A percentile compares a stretch with the other conserved stretches of the same genome.
These are phyloP conservation scores for Orthonychiurus folsomi DNA, from an alignment of 2,888 invertebrate genomes.

Conservation along the genomic window DNA sequence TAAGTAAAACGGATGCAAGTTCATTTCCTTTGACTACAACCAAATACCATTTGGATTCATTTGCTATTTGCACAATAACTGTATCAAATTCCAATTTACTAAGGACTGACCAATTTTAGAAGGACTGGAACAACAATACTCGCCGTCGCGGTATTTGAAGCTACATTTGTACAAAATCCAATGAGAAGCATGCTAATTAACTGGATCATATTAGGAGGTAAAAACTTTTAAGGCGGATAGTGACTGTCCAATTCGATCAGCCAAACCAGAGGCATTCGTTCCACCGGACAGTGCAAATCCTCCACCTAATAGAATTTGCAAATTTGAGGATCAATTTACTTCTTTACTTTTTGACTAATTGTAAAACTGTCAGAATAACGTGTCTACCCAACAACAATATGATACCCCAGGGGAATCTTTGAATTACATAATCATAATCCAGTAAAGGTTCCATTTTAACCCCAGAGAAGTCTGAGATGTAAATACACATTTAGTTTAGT, in stretches of 20 bases:
- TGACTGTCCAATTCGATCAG: slow-evolving; percentile 61
- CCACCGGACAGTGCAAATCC: slow-evolving; percentile 86
- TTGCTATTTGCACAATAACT: too few relatives aligned
- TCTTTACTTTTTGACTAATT: too few relatives aligned
- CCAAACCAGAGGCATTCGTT: slow-evolving; percentile 68
- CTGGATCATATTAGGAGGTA: slow-evolving; percentile 58
- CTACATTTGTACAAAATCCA: slow-evolving; percentile 76
- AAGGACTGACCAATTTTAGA: slow-evolving; percentile 58
- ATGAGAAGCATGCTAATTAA: slow-evolving; percentile 67
- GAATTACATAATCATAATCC: slow-evolving; percentile 69
- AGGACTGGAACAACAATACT: slow-evolving; percentile 81
- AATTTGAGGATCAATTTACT: too few relatives aligned
- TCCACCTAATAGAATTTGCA: slow-evolving; percentile 52
- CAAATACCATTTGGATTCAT: neutral
- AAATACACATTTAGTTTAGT: too few relatives aligned
- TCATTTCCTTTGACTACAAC: slow-evolving; percentile 57
- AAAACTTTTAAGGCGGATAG: slow-evolving; percentile 56
- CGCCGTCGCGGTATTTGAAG: slow-evolving; percentile 82
- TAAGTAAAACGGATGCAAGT: slow-evolving; percentile 74
- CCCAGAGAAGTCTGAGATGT: slow-evolving; percentile 2
- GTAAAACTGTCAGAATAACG: too few relatives aligned
- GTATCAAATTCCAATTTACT: slow-evolving; percentile 17
- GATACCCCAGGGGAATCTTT: slow-evolving; percentile 73
- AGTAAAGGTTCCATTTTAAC: slow-evolving; percentile 18
- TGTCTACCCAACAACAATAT: slow-evolving; percentile 34